A percentile compares a stretch with the other conserved stretches of the same genome.
Evolutionary conservation across 2,113 vertebrate genomes (phyloP).

Genomic region (Phalacrocorax carbo): DNA sequence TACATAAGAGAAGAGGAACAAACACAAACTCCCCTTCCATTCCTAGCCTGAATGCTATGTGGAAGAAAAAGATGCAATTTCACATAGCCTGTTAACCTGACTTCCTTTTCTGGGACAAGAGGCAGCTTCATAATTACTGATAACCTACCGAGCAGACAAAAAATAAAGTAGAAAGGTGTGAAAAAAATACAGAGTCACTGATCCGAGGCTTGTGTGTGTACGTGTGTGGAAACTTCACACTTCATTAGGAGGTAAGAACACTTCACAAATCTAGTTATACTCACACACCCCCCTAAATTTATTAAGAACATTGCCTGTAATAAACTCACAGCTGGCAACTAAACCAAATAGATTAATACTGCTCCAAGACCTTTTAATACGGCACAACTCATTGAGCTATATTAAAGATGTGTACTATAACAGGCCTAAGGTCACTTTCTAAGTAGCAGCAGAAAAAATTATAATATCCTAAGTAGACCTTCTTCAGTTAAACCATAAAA

Average conservation of each 20-base stretch:
- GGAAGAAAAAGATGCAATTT: background rate
- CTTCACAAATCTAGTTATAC: background rate
- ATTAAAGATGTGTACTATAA: background rate
- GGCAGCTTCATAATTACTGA: background rate
- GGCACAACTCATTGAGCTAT: background rate
- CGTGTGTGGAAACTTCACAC: background rate
- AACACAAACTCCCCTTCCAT: background rate
- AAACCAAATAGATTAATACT: background rate
- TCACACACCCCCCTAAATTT: background rate
- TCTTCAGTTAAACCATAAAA: background rate
- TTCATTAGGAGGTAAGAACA: background rate
- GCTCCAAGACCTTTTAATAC: background rate
- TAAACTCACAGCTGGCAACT: background rate
- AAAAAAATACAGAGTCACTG: background rate
- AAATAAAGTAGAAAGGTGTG: background rate
- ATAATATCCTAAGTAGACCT: background rate
- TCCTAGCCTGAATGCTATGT: background rate
- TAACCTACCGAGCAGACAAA: background rate
- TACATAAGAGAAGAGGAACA: background rate
- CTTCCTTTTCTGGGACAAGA: background rate
- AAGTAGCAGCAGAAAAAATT: background rate
- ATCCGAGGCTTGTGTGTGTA: accelerated
- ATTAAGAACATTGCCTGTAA: background rate
- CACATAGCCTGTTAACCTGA: background rate
- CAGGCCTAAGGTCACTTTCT: background rate